These are phyloP conservation scores for Danio jaintianensis DNA, from an alignment of 2,797 vertebrate genomes.

Conservation along the genomic window DNA sequence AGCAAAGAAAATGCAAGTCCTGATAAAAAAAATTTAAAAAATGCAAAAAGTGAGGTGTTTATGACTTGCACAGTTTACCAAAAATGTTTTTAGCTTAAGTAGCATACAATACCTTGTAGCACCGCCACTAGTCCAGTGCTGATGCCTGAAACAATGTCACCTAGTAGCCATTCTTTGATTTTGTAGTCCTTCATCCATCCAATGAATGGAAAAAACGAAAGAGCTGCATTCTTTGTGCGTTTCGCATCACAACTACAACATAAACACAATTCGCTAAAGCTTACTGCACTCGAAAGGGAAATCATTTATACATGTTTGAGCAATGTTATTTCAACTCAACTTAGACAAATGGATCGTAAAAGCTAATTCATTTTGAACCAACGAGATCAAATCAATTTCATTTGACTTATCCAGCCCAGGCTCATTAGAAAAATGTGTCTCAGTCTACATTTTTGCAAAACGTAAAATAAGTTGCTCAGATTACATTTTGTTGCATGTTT, in stretches of 20 bases:
- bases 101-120: constrained; percentile 85
- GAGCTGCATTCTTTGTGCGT: constrained; percentile 79
- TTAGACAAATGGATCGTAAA: no score
- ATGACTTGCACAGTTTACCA: background rate
- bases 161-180: constrained; percentile 89
- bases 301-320: no score
- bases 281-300: background rate
- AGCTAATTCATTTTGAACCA: no score
- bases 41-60: background rate
- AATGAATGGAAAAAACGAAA: constrained; percentile 84
- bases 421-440: no score
- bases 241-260: constrained; percentile 81
- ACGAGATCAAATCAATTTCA: no score
- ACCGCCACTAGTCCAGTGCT: constrained; percentile 93
- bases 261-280: background rate
- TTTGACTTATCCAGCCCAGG: no score
- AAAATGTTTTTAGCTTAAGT: background rate
- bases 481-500: no score
- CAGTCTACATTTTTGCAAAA: no score
- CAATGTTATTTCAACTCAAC: no score
- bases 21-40: constrained; percentile 14
- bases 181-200: constrained; percentile 89
- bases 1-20: constrained; percentile 93
- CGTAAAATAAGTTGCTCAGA: no score
- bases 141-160: constrained; percentile 89